Evolutionary conservation across 2,113 vertebrate genomes (phyloP).

Genomic region (Odontophorus gujanensis): DNA sequence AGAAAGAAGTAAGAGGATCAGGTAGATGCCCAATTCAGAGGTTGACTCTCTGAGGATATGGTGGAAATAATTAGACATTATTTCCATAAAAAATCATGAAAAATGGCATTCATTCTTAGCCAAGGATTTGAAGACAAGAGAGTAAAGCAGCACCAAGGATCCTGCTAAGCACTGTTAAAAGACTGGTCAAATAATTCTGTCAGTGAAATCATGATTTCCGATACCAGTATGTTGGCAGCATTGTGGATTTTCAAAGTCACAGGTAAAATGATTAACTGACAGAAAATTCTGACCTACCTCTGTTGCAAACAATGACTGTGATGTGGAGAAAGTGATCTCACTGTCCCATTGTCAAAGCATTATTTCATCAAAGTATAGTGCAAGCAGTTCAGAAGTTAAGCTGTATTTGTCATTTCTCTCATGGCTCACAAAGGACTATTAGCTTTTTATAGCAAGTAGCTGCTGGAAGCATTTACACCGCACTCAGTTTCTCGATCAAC

Average conservation of each 20-base stretch:
- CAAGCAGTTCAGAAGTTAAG: background rate
- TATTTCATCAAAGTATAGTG: background rate
- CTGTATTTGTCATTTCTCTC: background rate
- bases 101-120: background rate
- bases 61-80: background rate
- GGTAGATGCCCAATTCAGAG: background rate
- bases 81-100: background rate
- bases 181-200: background rate
- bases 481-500: background rate
- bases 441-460: background rate
- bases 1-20: background rate
- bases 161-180: background rate
- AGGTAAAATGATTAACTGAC: background rate
- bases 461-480: background rate
- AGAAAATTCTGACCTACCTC: background rate
- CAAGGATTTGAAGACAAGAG: background rate
- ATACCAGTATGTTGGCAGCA: background rate
- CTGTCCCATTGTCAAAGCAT: background rate
- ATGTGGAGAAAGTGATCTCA: background rate
- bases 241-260: background rate
- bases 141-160: background rate
- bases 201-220: background rate
- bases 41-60: background rate
- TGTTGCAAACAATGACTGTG: background rate
- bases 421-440: background rate